Percentiles rank a stretch among this genome's conserved stretches.
Conservation (phyloP, 2,888 invertebrate genomes). For the Andrena minutula region DNA sequence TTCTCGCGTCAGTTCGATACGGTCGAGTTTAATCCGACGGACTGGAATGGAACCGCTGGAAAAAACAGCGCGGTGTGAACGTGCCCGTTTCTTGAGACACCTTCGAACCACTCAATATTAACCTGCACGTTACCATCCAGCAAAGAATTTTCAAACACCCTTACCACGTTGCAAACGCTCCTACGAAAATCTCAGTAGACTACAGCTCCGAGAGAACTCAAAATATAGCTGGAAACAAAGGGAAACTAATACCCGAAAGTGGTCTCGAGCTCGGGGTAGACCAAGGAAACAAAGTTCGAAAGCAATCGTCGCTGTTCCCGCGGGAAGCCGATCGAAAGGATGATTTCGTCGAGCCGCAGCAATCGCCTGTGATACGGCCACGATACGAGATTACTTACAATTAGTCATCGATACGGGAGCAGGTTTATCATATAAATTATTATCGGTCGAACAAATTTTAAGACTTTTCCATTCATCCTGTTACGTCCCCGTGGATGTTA, state of each 20-base stretch:
- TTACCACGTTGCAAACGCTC: too few relatives aligned
- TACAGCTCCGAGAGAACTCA: too few relatives aligned
- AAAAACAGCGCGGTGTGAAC: constrained; percentile 5
- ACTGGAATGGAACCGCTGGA: constrained; percentile 15
- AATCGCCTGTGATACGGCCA: not conserved
- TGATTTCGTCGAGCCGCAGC: not conserved
- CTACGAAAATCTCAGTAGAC: too few relatives aligned
- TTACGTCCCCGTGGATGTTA: constrained; percentile 15
- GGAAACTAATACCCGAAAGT: too few relatives aligned
- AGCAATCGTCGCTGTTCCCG: not conserved
- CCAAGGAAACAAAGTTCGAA: too few relatives aligned
- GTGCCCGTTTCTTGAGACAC: not conserved
- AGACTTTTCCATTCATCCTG: constrained; percentile 49
- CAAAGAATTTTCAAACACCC: too few relatives aligned
- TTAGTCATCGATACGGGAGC: constrained; percentile 45
- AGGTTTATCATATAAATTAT: too few relatives aligned
- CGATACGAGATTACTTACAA: constrained; percentile 24
- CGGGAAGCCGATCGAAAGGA: not conserved
- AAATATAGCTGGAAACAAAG: too few relatives aligned
- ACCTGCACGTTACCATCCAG: too few relatives aligned
- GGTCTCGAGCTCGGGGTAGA: too few relatives aligned
- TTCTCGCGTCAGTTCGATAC: constrained; percentile 23
- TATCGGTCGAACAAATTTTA: constrained; percentile 17
- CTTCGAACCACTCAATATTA: not conserved
- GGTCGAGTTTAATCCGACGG: constrained; percentile 44